Evolutionary conservation across 2,888 invertebrate genomes (phyloP), one percentile per base, ranked within the genome.

Genomic region (Orchestes rusci): DNA sequence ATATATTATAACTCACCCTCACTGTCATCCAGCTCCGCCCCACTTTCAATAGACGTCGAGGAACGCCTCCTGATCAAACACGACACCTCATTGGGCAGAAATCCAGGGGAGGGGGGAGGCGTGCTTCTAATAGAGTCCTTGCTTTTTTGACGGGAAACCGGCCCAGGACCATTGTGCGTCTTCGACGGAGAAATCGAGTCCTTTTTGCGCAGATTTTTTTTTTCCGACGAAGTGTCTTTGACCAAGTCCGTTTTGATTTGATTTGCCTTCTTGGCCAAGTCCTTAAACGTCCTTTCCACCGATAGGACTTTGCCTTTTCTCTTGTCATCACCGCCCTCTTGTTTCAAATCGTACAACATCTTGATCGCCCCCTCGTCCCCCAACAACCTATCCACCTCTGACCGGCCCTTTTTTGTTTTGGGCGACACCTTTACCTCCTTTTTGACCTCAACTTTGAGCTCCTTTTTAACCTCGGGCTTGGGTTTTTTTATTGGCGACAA

Each of bases 281-380:
- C 69, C 48, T 60, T 62, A 49, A 65, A 61, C 0, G 59, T 60
- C 35, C 54, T 61, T 38, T 65, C 64, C 2, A 64, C 50, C 3
- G 61, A 61, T 41, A 65, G 59, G 2, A 61, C 56, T 17, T 58
- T 55, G 50, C 59, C 60, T 44, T 38, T 50, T 38, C 44, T 35
- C 41, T 58, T 60, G 42, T 59, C 64, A 1, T 50, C 34, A 8
- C 53, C 47, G 10, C 50, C 32, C 16, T 60, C 70, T n/a, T 72
- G 69, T 56, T 87, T 85, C 1, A 89, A 75, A 16, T 86, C 82
- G 59, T 85, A 86, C 30, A 90, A 71, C 79, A 90, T 83, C 66
- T 89, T 89, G 2, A 86, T 82, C 2, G 89, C 88, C 1, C 90
- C 89, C 62, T 90, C 90, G 63, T 90, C 90, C 69, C 84, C 84